Base-by-base conservation (phyloP, 2,888 invertebrate genomes). In the Callimorpha dominula region DNA sequence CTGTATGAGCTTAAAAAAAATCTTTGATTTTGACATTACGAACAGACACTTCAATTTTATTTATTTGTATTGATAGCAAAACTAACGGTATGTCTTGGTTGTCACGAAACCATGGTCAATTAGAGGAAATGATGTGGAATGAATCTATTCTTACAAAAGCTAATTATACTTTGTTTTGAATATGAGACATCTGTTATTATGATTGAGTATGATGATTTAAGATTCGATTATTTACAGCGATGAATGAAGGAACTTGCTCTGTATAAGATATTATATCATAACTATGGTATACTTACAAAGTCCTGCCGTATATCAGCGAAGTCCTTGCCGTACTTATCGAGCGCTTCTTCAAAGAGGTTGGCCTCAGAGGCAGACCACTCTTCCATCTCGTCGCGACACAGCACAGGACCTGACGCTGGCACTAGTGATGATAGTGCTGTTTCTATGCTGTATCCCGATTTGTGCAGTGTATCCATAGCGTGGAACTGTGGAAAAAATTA, bases 361-460 rank as follows among this genome's bases (percentile, higher is more conserved):
- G 99, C 99, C 94, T 99, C 99, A 15, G 99, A 98, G 64, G 99
- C 99, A 85, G 99, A 99, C 99, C 99, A 99, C 95, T 99, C 99
- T 96, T 99, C 99, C 98, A 99, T 99, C 96, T 99, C 99, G 96
- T 99, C 99, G 84, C 99, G 97, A 94, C 99, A 99, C 83, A 99
- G 97, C 86, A 99, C 98, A 42, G 99, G 99, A 20, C 99, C 99
- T 83, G 98, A 98, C 82, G 98, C 97, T 74, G 99, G 99, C 90
- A 99, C 99, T 87, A 99, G 96, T 72, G 99, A 98, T 87, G 98
- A 98, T 93, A 99, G 97, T 75, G 99, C 98, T 88, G 97, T 97
- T 84, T 99, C 98, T 91, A 99, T 97, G 93, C 99, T 98, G 95
- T 99, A 99, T 76, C 96, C 97, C 88, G 99, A 98, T 92, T 98